Base-by-base conservation (phyloP, 2,797 vertebrate genomes). In the Sebastes ruberrimus region DNA sequence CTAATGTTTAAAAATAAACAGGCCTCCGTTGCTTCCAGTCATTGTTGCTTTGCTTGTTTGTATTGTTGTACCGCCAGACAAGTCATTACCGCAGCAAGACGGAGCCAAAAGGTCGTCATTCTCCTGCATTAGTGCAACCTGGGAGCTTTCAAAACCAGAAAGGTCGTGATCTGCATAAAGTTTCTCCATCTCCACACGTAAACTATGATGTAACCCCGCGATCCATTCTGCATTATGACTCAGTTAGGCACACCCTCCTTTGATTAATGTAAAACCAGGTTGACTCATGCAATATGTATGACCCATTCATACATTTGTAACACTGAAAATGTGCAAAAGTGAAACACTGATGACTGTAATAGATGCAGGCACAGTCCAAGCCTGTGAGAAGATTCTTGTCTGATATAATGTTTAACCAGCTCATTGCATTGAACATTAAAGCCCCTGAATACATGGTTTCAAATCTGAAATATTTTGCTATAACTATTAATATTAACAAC, bases 121-220 rank as follows among this genome's bases (percentile, higher is more conserved):
- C 63, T n/a, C 14, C 69, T 32, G 73, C 60, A 71, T 76, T 63
- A 72, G 13, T 78, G 66, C 68, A 76, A 82, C 42, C 60, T 68
- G 68, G 56, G 65, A 80, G 74, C 67, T 74, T 75, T 84, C 57
- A 78, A 69, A 67, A 80, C 2, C 20, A 28, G 59, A 89, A 89
- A 91, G 86, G 75, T 77, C 68, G 56, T 22, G 35, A 88, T 77
- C 81, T 77, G 79, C 83, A 89, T 89, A 76, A 1, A 63, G 80
- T 75, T 75, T 81, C 46, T 80, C 62, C 69, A 65, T 64, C 65
- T 71, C 53, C 46, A 80, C 56, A 66, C 42, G n/a, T 77, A 42
- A 59, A 25, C 23, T 53, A 9, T 20, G 8, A 57, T 65, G 67
- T 71, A 73, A 52, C 60, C 59, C 81, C 66, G 42, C 56, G 20